phyloP scores from a whole-genome alignment of 2,113 vertebrate species.

The western clawed frog (Xenopus tropicalis) region UCB_Xtro_10.0 CM004450.2:11588501-11589000 shows the following conservation, averaged over 20 bases:
- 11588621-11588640: conserved; percentile 86
- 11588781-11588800: conserved; percentile 60
- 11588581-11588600: conserved; percentile 93
- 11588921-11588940: conserved; percentile 25
- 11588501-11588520: conserved; percentile 66
- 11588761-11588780: conserved; percentile 80
- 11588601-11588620: conserved; percentile 98
- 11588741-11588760: conserved; percentile 98
- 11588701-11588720: conserved; percentile 74
- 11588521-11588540: conserved; percentile 87
- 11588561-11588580: conserved; percentile 85
- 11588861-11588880: conserved; percentile 72
- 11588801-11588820: conserved; percentile 79
- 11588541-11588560: conserved; percentile 97
- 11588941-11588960: conserved; percentile 11
- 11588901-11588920: conserved; percentile 50
- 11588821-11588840: conserved; percentile 85
- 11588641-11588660: conserved; percentile 74
- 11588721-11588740: conserved; percentile 78
- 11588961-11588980: not conserved
- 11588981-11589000: not conserved
- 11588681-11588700: not conserved
- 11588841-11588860: conserved; percentile 60
- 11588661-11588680: conserved; percentile 23
- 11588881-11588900: conserved; percentile 74